Base-by-base conservation (phyloP, 2,888 invertebrate genomes). In the Oxystoma pomonae region DNA sequence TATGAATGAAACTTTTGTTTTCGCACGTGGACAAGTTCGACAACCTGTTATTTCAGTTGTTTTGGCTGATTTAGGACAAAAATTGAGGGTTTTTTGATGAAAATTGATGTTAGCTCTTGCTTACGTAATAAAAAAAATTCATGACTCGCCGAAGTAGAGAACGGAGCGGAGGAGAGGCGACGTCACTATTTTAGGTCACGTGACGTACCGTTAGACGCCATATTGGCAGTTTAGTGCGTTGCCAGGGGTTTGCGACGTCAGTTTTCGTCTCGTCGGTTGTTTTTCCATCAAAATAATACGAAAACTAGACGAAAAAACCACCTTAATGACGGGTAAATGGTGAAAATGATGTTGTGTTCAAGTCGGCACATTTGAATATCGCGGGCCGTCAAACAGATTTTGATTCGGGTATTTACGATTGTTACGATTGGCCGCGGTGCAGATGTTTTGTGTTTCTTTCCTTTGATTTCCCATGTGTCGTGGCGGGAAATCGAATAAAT, bases 131-230 rank as follows among this genome's bases (percentile, higher is more conserved):
- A 76, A 78, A 78, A 77, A 78, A 77, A 72, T 72, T 75, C 70
- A 74, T 76, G 77, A 77, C 76, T 74, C 72, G 75, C 73, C 73
- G 73, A n/a, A 59, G 59, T 49, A 59, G 62, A 49, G 64, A 55
- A 20, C 55, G 64, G 61, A 63, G 61, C 63, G 61, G 35, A 65
- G 60, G 55, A 59, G 59, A 59, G 73, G 74, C 76, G 78, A 80
- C 81, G 81, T 81, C 81, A 82, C 81, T 80, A 77, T 81, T 80
- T 70, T 78, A 75, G 81, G 76, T 83, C 84, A 84, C 83, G 83
- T 84, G 83, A 84, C 81, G 78, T 76, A 77, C 79, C 80, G 82
- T 81, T 80, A 80, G 80, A 81, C 83, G 84, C 84, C 84, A 84
- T 84, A 83, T 84, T 83, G 82, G 82, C 81, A 82, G 81, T 81